Base-by-base conservation (phyloP, 2,888 invertebrate species). In the Panopea generosa region DNA sequence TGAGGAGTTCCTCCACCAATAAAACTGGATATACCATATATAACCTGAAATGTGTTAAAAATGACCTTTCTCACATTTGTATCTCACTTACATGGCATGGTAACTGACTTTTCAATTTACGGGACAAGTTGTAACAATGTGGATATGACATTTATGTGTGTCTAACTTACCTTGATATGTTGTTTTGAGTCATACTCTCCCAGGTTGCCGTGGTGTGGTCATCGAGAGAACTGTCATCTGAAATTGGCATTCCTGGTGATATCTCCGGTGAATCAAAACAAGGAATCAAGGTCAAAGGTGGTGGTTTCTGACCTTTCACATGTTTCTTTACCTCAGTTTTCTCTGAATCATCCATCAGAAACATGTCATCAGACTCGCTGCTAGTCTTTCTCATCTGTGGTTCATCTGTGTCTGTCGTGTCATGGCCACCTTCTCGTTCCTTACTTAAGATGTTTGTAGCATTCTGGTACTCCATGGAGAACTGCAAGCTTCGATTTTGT, bases 241-340 rank as follows among this genome's bases (percentile, higher is more conserved):
- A 87, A 43, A 84, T 62, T 55, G 82, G 83, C 11, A 83, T 84
- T 20, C 85, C 82, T 20, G 89, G 88, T 2, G 89, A 89, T 11
- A 75, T 77, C 22, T 88, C 87, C 9, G 89, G 88, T 6, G 89
- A 86, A 69, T 87, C 89, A 75, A 74, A 83, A 70, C 83, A 89
- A 9, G 88, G 86, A 61, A 85, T 79, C 38, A 88, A 62, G 38
- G 82, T 84, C 69, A 89, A 70, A 50, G 87, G 86, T 47, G 87
- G 85, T 53, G 88, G 88, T 61, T 84, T 85, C 55, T 82, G 71
- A 65, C 86, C 82, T 57, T 80, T 83, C 24, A 55, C 60, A 49
- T 66, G 65, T 18, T 53, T 33, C 18, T 53, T 40, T 14, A 40
- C 45, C 26, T 50, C 27, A 50, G 55, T 63, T 18, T 16, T 18